Evolutionary conservation across 2,888 invertebrate genomes (phyloP).

Genomic region (Nephrotoma appendiculata): DNA sequence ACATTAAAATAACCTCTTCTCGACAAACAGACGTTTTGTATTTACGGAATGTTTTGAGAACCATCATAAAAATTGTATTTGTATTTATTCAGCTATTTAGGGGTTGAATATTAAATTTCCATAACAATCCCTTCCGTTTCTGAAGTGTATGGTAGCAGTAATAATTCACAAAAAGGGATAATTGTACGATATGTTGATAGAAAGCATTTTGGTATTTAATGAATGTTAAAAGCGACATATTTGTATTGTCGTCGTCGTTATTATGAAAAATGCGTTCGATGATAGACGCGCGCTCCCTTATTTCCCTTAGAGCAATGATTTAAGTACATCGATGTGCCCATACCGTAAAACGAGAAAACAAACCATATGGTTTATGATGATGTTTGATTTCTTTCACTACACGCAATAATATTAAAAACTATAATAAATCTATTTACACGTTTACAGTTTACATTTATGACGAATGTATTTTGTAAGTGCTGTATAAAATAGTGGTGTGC

Average conservation of each 20-base stretch:
- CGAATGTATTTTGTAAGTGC: not conserved
- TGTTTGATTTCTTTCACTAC: not conserved
- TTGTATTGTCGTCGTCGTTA: not conserved
- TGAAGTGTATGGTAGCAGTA: not conserved
- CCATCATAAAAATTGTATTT: not conserved
- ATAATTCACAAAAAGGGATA: not conserved
- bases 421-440: not conserved
- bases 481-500: not conserved
- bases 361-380: not conserved
- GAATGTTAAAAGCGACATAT: not conserved
- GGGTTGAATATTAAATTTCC: not conserved
- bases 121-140: not conserved
- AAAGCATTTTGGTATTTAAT: not conserved
- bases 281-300: not conserved
- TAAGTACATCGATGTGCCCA: not conserved
- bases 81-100: not conserved
- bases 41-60: not conserved
- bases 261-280: not conserved
- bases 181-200: not conserved
- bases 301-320: not conserved
- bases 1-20: not conserved
- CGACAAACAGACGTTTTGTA: not conserved
- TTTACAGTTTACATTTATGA: not conserved
- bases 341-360: not conserved
- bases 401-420: not conserved